These are phyloP conservation scores for Psephotus haematonotus DNA, from an alignment of 2,113 vertebrate species.

Conservation along the genomic window DNA sequence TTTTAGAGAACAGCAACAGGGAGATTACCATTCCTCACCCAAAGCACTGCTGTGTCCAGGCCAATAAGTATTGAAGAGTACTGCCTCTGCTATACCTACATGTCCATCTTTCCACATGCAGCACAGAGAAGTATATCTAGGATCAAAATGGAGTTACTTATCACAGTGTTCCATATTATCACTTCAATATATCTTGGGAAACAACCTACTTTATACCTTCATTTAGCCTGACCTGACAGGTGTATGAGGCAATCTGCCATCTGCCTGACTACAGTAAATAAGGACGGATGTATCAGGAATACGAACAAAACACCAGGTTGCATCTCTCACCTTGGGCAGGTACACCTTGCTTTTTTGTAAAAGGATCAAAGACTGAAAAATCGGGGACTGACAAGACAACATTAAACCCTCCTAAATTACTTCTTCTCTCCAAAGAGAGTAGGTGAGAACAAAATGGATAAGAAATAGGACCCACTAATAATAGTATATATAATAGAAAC, in stretches of 20 bases:
- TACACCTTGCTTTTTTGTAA: not conserved
- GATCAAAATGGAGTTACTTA: not conserved
- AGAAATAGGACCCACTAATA: not conserved
- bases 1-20: not conserved
- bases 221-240: not conserved
- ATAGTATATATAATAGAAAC: not conserved
- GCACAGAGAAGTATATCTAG: not conserved
- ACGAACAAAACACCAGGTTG: not conserved
- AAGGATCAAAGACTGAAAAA: not conserved
- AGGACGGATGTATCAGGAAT: not conserved
- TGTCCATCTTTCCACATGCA: not conserved
- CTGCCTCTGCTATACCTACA: not conserved
- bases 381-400: not conserved
- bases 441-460: not conserved
- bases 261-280: not conserved
- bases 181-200: not conserved
- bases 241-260: not conserved
- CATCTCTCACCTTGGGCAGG: not conserved
- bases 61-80: not conserved
- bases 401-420: not conserved
- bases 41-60: not conserved
- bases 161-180: not conserved
- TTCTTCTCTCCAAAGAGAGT: not conserved
- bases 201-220: not conserved
- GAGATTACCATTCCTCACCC: not conserved